Conservation (phyloP, 2,888 invertebrate genomes). For the Heliconius ismenius region DNA sequence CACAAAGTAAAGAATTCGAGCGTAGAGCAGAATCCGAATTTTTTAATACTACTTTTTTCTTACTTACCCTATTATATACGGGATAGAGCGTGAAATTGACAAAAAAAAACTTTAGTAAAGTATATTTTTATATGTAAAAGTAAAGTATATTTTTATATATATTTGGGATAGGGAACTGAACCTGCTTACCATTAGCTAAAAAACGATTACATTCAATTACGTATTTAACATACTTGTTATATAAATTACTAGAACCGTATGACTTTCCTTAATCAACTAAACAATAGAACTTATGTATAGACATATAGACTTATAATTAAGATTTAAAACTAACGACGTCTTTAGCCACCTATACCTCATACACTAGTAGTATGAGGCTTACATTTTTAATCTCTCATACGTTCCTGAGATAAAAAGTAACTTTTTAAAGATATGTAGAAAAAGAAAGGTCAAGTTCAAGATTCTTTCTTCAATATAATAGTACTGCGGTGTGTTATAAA, state of each 20-base stretch:
- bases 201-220: neutral
- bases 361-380: conserved; percentile 4
- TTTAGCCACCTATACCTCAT: neutral
- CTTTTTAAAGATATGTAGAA: neutral
- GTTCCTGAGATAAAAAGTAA: neutral
- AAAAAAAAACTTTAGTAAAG: neutral
- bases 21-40: no score
- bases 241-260: neutral
- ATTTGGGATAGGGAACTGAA: neutral
- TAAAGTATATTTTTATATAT: no score
- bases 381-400: neutral
- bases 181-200: neutral
- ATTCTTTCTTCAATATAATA: neutral
- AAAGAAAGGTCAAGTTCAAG: conserved; percentile 1
- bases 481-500: no score
- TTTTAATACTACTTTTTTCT: no score
- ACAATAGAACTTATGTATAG: neutral
- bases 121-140: no score
- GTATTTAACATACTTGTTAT: neutral
- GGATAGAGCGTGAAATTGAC: no score
- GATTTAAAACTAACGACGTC: conserved; percentile 10
- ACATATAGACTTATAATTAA: no score
- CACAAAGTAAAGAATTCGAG: no score
- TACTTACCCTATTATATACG: no score
- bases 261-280: neutral